phyloP scores from a whole-genome alignment of 30 jellyfish, hydroid and myxozoan species.

The Phacellophora camtschatica region DNA sequence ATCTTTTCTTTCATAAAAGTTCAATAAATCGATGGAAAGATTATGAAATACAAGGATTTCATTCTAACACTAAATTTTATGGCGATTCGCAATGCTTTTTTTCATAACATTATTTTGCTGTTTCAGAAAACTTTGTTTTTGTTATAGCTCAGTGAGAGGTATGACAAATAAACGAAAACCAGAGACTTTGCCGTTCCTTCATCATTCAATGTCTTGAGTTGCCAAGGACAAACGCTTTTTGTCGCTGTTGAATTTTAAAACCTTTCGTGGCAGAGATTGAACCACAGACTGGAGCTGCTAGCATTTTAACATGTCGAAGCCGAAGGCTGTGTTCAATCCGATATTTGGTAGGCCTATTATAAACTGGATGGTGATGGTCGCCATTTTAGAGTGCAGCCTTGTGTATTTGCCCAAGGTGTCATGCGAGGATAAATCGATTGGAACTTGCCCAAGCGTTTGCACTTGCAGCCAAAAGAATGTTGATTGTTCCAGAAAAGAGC shows the following conservation, averaged over 20 bases:
- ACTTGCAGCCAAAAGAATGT: constrained; percentile 59
- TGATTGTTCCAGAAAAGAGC: constrained; percentile 55
- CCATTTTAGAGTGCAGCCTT: constrained; percentile 67
- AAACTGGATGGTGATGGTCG: constrained; percentile 33
- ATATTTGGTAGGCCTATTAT: background rate
- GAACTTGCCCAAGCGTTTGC: constrained; percentile 69
- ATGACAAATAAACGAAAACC: constrained; percentile 44
- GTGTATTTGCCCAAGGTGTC: constrained; percentile 65
- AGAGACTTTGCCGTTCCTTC: constrained; percentile 44
- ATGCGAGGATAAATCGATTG: constrained; percentile 58
- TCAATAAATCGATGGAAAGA: too few relatives aligned
- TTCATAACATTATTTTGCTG: too few relatives aligned
- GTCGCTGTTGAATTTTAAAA: constrained; percentile 21
- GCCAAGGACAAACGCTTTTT: constrained; percentile 41
- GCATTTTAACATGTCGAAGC: constrained; percentile 12
- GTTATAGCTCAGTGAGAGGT: constrained; percentile 41
- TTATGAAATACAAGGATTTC: too few relatives aligned
- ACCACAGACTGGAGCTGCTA: constrained; percentile 51
- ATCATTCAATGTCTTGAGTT: constrained; percentile 47
- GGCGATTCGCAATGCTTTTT: too few relatives aligned
- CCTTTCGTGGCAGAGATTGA: constrained; percentile 7
- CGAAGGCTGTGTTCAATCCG: background rate
- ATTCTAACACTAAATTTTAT: too few relatives aligned
- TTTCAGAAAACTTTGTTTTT: too few relatives aligned
- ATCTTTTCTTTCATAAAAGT: too few relatives aligned